Percentiles rank a stretch among this genome's conserved stretches.
Evolutionary conservation across 2,888 invertebrate genomes (phyloP).

Genomic region (Deilephila porcellus): DNA sequence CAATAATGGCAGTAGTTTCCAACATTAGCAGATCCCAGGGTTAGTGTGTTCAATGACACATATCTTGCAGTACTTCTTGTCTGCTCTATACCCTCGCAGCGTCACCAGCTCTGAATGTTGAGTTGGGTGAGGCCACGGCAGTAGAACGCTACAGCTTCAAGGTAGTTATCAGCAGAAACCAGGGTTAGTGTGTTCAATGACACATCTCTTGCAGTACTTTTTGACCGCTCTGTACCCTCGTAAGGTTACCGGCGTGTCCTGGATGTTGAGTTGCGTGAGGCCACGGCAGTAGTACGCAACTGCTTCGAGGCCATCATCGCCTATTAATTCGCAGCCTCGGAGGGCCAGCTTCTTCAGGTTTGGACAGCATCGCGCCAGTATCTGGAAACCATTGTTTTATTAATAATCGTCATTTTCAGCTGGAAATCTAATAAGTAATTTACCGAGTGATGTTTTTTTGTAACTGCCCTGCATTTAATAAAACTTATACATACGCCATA

Average conservation of each 20-base stretch:
- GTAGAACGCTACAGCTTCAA: constrained; percentile 28
- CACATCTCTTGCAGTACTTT: constrained; percentile 95
- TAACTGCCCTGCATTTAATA: too few relatives aligned
- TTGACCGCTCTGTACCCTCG: constrained; percentile 96
- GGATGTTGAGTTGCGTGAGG: constrained; percentile 95
- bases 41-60: constrained; percentile 98
- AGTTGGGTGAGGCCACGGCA: constrained; percentile 95
- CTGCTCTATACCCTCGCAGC: constrained; percentile 94
- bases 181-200: constrained; percentile 97
- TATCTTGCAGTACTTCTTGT: constrained; percentile 95
- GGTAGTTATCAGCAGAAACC: constrained; percentile 89
- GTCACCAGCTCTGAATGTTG: constrained; percentile 96
- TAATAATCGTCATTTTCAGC: not conserved
- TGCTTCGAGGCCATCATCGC: constrained; percentile 93
- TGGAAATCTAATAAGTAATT: not conserved
- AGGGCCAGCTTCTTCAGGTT: constrained; percentile 95
- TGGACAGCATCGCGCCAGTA: constrained; percentile 94
- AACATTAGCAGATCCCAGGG: constrained; percentile 92
- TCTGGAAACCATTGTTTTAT: constrained; percentile 78
- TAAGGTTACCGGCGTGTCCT: constrained; percentile 95
- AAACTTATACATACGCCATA: too few relatives aligned
- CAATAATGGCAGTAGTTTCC: too few relatives aligned
- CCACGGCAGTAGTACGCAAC: constrained; percentile 96
- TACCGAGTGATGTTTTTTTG: too few relatives aligned
- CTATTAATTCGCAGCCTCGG: constrained; percentile 95